Evolutionary conservation across 2,888 invertebrate species (phyloP).

Genomic region (Cryptus armator): DNA sequence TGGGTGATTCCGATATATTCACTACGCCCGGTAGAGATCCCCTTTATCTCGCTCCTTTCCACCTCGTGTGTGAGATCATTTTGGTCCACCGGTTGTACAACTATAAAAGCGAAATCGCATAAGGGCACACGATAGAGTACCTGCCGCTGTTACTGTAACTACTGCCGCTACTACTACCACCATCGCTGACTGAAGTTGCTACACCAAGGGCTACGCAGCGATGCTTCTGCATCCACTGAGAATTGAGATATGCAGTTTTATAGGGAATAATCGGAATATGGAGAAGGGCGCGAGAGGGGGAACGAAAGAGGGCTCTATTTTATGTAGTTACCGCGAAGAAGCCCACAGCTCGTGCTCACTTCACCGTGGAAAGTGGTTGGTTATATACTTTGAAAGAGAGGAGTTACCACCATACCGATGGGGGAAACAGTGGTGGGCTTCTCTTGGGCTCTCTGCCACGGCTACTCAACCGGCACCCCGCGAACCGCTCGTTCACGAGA

Average conservation of each 20-base stretch:
- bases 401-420: slow-evolving; percentile 25
- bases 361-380: slow-evolving; percentile 76
- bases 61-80: slow-evolving; percentile 54
- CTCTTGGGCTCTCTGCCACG: slow-evolving; percentile 44
- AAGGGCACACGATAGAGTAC: slow-evolving; percentile 50
- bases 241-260: slow-evolving; percentile 83
- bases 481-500: slow-evolving; percentile 69
- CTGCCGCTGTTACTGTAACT: slow-evolving; percentile 35
- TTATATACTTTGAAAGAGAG: slow-evolving; percentile 72
- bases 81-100: slow-evolving; percentile 63
- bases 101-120: slow-evolving; percentile 58
- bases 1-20: slow-evolving; percentile 40
- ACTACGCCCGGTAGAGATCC: slow-evolving; percentile 17
- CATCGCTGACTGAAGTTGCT: background rate
- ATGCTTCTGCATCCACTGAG: slow-evolving; percentile 65
- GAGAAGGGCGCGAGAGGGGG: slow-evolving; percentile 62
- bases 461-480: slow-evolving; percentile 51
- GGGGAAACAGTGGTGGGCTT: slow-evolving; percentile 50
- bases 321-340: slow-evolving; percentile 82
- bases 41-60: slow-evolving; percentile 48
- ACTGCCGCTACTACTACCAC: slow-evolving; percentile 48
- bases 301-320: slow-evolving; percentile 75
- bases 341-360: slow-evolving; percentile 63
- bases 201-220: background rate
- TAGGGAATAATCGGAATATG: slow-evolving; percentile 81